phyloP scores from a whole-genome alignment of 1,140 invertebrate species.

The Hypothenemus hampei region DNA sequence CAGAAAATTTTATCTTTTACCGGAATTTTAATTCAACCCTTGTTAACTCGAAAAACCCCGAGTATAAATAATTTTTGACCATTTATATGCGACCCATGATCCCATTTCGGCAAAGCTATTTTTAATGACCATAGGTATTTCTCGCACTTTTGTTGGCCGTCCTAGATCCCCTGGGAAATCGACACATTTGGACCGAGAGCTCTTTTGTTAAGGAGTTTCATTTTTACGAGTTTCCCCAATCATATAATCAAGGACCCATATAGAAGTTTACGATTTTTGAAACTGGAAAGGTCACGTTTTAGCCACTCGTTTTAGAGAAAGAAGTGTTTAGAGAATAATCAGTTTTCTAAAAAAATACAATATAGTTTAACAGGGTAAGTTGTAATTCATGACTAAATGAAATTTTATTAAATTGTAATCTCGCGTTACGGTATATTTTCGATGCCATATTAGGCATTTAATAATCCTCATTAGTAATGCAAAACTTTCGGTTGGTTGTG shows the following conservation, averaged over 20 bases:
- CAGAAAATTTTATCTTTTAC: neutral
- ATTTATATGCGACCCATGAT: constrained; percentile 5
- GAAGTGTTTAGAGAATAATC: no score
- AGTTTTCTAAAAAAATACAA: no score
- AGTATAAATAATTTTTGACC: neutral
- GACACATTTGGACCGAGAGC: constrained; percentile 7
- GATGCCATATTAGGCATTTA: no score
- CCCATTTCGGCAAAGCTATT: constrained; percentile 1
- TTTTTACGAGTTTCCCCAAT: constrained; percentile 18
- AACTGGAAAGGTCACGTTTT: no score
- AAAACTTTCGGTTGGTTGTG: no score
- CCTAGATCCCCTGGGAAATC: constrained; percentile 8
- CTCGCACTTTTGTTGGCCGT: constrained; percentile 5
- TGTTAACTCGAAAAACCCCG: neutral
- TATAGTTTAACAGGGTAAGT: no score
- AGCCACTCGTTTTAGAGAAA: no score
- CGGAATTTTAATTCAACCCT: neutral
- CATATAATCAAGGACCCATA: constrained; percentile 11
- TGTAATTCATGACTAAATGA: no score
- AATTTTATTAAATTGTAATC: no score
- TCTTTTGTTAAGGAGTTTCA: constrained; percentile 13
- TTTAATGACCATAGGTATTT: constrained; percentile 11
- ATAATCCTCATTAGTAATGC: no score
- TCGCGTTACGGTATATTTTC: no score
- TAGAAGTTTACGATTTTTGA: constrained; percentile 1